Evolutionary conservation across 2,113 vertebrate genomes (phyloP), one percentile per base, ranked within the genome.

Genomic region (Azemiops feae): DNA sequence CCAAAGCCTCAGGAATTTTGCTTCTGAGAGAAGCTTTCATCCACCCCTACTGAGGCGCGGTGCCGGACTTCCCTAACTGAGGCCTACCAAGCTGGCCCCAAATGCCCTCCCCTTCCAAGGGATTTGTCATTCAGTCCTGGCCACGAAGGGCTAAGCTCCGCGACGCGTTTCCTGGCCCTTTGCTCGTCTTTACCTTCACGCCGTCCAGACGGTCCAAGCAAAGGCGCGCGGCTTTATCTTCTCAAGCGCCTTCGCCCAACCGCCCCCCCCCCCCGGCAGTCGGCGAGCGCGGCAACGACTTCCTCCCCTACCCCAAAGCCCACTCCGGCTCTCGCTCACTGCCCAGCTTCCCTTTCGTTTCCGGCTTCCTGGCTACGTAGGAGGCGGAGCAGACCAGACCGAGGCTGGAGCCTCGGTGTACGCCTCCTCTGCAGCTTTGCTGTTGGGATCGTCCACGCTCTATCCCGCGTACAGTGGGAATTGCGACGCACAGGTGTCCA

Each of bases 341-440:
- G 5, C 39, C 50, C 87, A 4, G 52, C 10, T 45, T 58, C 39
- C 25, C 91, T 39, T 30, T 88, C 34, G 53, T 74, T 93, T 93
- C 92, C 92, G 39, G 92, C 92, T 89, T 93, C 69, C 53, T 93
- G 88, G 58, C 45, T 57, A 23, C 55, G 30, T 22, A 23, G 69
- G 88, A 89, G 92, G 92, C 69, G 92, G 92, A 55, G 69, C 88
- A 2, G 87, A 60, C 5, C 3, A 55, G 14, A 4, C 39, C 91
- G 1, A 39, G 25, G 57, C 50, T 8, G 91, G 0, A 4, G 43
- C 45, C 5, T 18, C 30, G 45, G 55, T 11, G 14, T 4, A 23
- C 55, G 23, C 34, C 52, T 57, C 14, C 16, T 43, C 47, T 1
- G 2, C 0, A 3, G 9, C 10, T n/a, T 43, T 6, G n/a, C n/a